These are phyloP conservation scores for Neodon shergylaensis DNA, from an alignment of 2,113 vertebrate species.

Conservation along the genomic window DNA sequence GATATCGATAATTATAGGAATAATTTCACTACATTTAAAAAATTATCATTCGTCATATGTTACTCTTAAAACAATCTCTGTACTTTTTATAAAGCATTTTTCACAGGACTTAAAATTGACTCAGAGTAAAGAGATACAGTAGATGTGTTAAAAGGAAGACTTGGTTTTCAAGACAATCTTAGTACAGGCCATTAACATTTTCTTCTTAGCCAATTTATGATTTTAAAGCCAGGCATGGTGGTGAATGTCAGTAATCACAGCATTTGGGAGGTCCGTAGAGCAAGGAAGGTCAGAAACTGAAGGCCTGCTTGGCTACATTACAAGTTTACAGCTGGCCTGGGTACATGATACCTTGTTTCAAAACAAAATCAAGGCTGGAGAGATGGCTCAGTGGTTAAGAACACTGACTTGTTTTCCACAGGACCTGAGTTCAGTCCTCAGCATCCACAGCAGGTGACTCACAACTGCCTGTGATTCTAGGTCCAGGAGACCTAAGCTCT, in stretches of 20 bases:
- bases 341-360: not conserved
- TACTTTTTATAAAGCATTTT: constrained; percentile 13
- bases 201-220: not conserved
- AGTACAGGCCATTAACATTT: not conserved
- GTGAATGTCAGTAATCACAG: not conserved
- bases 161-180: constrained; percentile 3
- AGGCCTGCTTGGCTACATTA: not conserved
- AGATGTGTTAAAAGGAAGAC: not conserved
- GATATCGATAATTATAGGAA: not conserved
- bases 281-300: not conserved
- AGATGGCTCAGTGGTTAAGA: too few relatives aligned
- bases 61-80: not conserved
- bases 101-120: not conserved
- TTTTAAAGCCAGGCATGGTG: not conserved
- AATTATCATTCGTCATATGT: not conserved
- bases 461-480: too few relatives aligned
- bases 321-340: not conserved
- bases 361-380: too few relatives aligned
- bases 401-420: too few relatives aligned
- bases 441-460: too few relatives aligned
- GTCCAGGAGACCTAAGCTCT: too few relatives aligned
- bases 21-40: not conserved
- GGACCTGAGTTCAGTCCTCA: too few relatives aligned
- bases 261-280: not conserved
- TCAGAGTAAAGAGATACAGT: not conserved